Evolutionary conservation across 2,797 vertebrate species (phyloP).

Genomic region (Alcedo atthis): DNA sequence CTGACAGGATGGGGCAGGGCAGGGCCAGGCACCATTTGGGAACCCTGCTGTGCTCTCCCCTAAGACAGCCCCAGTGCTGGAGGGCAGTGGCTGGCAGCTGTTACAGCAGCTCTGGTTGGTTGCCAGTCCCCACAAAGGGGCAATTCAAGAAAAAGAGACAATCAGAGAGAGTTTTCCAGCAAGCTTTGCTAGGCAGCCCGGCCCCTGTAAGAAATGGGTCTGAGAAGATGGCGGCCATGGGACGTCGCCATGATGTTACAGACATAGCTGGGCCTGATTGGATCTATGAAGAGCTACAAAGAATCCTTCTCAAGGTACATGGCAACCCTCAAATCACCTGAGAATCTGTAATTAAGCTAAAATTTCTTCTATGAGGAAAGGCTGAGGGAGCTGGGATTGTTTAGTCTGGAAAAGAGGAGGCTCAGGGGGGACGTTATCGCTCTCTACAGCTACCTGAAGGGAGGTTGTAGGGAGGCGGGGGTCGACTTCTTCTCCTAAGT

Average conservation of each 20-base stretch:
- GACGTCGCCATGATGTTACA: too few species aligned
- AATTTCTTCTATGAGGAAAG: too few species aligned
- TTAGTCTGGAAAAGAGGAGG: too few species aligned
- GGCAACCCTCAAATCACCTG: too few species aligned
- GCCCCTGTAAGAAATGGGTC: background rate
- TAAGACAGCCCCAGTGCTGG: background rate
- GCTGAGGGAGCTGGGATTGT: too few species aligned
- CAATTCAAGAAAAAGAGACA: background rate
- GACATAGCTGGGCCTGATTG: background rate
- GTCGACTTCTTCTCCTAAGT: too few species aligned
- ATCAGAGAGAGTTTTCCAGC: background rate
- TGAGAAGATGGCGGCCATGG: fast-evolving
- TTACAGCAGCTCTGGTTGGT: background rate
- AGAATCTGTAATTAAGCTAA: background rate
- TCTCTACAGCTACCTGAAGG: too few species aligned
- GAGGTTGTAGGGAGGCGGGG: too few species aligned
- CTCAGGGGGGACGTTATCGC: too few species aligned
- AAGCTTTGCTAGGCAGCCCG: background rate
- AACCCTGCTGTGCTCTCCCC: background rate
- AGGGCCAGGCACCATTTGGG: fast-evolving
- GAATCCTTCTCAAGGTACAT: fast-evolving
- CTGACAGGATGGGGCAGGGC: fast-evolving
- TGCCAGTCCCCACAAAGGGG: fast-evolving
- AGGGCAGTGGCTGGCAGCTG: fast-evolving
- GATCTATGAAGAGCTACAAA: background rate